Conservation (phyloP, 2,888 invertebrate genomes). For the Ctena decussata region DNA sequence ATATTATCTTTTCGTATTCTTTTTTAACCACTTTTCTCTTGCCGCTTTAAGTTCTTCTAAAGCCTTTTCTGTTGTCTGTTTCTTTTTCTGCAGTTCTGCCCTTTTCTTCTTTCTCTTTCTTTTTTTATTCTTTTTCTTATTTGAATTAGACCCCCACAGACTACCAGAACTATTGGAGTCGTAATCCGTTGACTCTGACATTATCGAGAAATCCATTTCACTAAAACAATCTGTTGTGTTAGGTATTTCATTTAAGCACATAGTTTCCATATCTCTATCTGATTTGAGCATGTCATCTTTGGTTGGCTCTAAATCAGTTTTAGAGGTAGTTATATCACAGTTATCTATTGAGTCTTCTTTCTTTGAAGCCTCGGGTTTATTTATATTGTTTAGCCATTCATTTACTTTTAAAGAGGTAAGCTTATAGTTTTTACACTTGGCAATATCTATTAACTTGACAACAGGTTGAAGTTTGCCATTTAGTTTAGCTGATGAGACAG, state of each 20-base stretch:
- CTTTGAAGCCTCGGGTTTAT: no score
- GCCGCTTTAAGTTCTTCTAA: constrained; percentile 35
- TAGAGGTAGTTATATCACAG: background rate
- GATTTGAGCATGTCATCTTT: no score
- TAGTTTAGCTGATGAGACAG: no score
- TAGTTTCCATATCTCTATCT: no score
- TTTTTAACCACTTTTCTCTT: constrained; percentile 35
- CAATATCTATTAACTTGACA: background rate
- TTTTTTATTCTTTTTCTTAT: background rate
- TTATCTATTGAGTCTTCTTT: background rate
- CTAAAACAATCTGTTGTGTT: no score
- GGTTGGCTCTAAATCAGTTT: no score
- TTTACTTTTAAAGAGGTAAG: no score
- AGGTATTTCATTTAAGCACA: no score
- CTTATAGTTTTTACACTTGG: background rate
- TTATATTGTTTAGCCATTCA: no score
- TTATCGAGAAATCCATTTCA: no score
- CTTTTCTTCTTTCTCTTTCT: constrained; percentile 8
- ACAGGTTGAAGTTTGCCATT: background rate
- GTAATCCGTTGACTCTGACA: no score
- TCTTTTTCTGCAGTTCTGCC: constrained; percentile 27
- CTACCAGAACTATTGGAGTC: constrained; percentile 1
- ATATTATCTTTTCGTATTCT: background rate
- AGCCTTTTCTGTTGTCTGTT: constrained; percentile 13
- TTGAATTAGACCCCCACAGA: background rate